Evolutionary conservation across 2,113 vertebrate species (phyloP), one percentile per base, ranked within the genome.

Genomic region (Aix galericulata): DNA sequence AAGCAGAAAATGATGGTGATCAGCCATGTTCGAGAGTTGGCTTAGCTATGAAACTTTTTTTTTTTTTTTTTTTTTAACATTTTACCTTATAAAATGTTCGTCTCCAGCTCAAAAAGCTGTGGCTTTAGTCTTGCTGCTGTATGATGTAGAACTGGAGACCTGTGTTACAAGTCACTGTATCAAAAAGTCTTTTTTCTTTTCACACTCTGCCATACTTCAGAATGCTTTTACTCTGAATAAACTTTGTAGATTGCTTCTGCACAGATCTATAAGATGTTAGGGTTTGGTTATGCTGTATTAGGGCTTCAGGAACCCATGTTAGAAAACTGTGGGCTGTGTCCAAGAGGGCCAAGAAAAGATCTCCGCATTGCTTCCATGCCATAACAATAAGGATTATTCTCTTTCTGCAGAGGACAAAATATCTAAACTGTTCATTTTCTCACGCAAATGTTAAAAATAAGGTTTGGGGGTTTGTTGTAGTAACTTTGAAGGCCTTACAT

Each of bases 361-460:
- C 48, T 17, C 36, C 53, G 8, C 3, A 0, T 40, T 34, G 31
- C 13, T 40, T 48, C 72, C 50, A 0, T 58, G 42, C 58, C 17
- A 0, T 13, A 17, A 9, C 5, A 34, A 42, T 18, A 17, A 32
- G 56, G n/a, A 40, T 11, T 21, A 0, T 34, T 71, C 56, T 26
- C 25, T 40, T 21, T 48, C 48, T 17, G 16, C 8, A 4, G 56
- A 38, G 63, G 27, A 17, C 64, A 56, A 29, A 66, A 31, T 13
- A 58, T 5, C 17, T 15, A 23, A 72, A n/a, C 48, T 8, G 11
- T 64, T 66, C 11, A 3, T 58, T 56, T 72, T 58, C 52, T 74
- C 52, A 13, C 22, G 25, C 60, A 26, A 7, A 2, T 31, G 68
- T 4, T 5, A 16, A 50, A 67, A 42, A 58, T 25, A 59, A 23